These are phyloP conservation scores for Pelobates cultripes DNA, from an alignment of 2,797 vertebrate genomes.

Conservation along the genomic window DNA sequence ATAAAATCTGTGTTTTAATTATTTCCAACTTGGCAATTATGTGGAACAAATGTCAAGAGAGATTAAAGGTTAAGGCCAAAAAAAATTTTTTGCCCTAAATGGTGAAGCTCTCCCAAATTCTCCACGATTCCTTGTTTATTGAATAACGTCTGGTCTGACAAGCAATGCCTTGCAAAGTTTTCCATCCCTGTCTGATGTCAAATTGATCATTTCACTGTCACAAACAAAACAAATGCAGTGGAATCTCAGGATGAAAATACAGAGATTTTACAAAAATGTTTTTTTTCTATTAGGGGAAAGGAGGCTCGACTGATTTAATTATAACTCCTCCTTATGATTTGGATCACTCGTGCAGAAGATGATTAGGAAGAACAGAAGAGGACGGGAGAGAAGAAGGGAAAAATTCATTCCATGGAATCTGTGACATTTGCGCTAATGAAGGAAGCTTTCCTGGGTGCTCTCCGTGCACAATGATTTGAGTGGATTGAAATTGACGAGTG, in stretches of 20 bases:
- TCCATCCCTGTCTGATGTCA: background rate
- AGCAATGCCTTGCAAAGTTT: no score
- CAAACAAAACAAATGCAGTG: background rate
- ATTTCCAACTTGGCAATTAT: no score
- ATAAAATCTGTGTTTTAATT: no score
- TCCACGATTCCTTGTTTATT: no score
- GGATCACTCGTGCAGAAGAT: conserved; percentile 41
- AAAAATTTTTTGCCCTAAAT: no score
- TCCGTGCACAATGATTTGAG: conserved; percentile 46
- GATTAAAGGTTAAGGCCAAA: no score
- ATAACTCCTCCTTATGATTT: conserved; percentile 49
- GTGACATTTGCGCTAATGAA: conserved; percentile 54
- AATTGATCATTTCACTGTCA: background rate
- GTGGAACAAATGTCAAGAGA: no score
- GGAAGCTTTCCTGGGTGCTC: conserved; percentile 45
- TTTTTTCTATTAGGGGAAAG: conserved; percentile 23
- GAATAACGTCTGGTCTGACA: no score
- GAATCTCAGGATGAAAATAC: background rate
- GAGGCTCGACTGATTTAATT: conserved; percentile 40
- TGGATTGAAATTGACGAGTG: conserved; percentile 54
- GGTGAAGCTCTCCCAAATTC: no score
- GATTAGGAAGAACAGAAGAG: conserved; percentile 28
- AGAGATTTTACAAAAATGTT: conserved; percentile 23
- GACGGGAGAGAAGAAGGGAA: conserved; percentile 1
- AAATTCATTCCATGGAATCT: conserved; percentile 37